Conservation (phyloP, 2,797 vertebrate genomes). For the Bovichtus variegatus region DNA sequence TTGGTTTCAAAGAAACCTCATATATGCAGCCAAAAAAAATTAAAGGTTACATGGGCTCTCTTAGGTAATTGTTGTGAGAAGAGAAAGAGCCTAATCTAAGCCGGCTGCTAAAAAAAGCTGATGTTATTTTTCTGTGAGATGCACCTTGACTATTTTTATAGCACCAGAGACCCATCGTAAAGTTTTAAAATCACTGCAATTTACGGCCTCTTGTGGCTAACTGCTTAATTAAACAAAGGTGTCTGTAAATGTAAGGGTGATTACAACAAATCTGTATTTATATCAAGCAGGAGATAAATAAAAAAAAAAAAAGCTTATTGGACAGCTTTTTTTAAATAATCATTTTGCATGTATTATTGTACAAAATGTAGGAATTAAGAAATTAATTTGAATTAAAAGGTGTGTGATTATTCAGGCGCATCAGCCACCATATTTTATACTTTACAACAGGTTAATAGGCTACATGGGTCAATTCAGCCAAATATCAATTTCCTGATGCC, state of each 20-base stretch:
- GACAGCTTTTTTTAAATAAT: not conserved
- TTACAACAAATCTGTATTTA: not conserved
- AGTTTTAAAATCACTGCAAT: too few species aligned
- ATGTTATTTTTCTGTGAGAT: not conserved
- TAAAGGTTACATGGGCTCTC: not conserved
- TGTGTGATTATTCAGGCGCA: conserved; percentile 1
- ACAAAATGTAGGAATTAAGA: not conserved
- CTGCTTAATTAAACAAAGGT: not conserved
- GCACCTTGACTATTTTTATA: not conserved
- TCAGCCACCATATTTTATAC: not conserved
- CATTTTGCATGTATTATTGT: not conserved
- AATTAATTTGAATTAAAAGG: not conserved
- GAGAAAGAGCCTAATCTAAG: not conserved
- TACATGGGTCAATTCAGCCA: not conserved
- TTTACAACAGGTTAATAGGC: not conserved
- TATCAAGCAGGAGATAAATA: too few species aligned
- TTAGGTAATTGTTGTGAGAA: not conserved
- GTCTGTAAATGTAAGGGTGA: not conserved
- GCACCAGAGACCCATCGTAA: not conserved
- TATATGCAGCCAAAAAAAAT: not conserved
- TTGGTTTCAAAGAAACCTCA: not conserved
- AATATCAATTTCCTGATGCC: not conserved
- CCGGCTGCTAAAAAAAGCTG: not conserved
- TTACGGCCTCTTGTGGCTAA: too few species aligned
- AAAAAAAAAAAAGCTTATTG: too few species aligned